phyloP scores from a whole-genome alignment of 2,797 vertebrate genomes.

The Onychomys torridus region DNA sequence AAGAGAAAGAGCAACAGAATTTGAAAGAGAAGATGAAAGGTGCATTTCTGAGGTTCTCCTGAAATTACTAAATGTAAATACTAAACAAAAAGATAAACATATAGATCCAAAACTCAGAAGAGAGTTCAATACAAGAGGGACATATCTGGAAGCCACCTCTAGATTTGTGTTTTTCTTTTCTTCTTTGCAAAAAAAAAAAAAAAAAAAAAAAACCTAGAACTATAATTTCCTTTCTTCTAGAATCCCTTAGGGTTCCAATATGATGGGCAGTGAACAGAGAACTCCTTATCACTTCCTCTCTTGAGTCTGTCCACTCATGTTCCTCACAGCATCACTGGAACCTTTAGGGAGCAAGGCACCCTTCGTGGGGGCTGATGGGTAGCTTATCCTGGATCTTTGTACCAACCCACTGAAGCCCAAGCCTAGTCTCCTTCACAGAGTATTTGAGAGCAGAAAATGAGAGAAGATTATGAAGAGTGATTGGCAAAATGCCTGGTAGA shows the following conservation, averaged over 20 bases:
- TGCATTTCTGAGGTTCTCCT: background rate
- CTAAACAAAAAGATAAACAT: background rate
- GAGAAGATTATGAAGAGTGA: background rate
- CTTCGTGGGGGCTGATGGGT: background rate
- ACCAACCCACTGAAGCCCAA: background rate
- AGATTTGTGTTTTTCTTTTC: slow-evolving; percentile 20
- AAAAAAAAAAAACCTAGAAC: too few relatives aligned
- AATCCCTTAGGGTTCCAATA: background rate
- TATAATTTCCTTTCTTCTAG: background rate
- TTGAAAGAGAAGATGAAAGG: background rate
- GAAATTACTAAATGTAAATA: slow-evolving; percentile 21
- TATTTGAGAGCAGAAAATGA: background rate
- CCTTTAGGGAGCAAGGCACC: background rate
- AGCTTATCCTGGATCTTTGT: background rate
- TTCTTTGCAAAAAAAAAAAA: background rate
- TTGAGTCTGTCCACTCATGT: background rate
- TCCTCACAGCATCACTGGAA: background rate
- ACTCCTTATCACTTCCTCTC: background rate
- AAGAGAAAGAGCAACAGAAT: background rate
- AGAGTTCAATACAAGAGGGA: background rate
- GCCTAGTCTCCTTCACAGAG: background rate
- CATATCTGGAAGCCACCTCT: background rate
- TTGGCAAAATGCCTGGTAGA: background rate
- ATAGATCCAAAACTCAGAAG: background rate
- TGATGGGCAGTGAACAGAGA: background rate